Evolutionary conservation across 2,888 invertebrate genomes (phyloP), one percentile per base, ranked within the genome.

Genomic region (Microplitis manilae): DNA sequence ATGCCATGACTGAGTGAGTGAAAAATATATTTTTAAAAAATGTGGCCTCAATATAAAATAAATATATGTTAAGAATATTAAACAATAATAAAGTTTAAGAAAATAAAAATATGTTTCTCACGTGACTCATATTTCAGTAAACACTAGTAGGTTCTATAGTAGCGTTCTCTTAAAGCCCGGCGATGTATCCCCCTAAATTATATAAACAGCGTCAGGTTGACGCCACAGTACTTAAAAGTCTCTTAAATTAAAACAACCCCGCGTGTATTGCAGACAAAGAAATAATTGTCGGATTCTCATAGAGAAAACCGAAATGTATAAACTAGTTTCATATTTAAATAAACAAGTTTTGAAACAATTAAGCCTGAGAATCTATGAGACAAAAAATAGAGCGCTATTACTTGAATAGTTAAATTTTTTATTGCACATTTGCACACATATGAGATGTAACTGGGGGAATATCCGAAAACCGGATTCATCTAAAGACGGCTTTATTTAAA

Each of bases 401-500:
- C 13, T 1, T 8, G 7, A 9, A 65, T 39, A 65, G 13, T 50
- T 41, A 41, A 1, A n/a, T 77, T 70, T 70, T 71, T 41, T 65
- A 64, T 62, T 39, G 39, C 39, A 60, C 65, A 77, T 77, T 77
- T 77, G 77, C 77, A 77, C 77, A 77, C 65, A 77, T 77, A 77
- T 77, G 77, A 77, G 70, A 60, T 39, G 20, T 65, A 40, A 73
- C 40, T 20, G 13, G 15, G 15, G 50, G 17, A 68, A 68, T 30
- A 30, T 73, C 64, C 38, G 38, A 38, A 20, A 77, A 77, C 69
- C 69, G 64, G 74, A 77, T 77, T 70, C 61, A 17, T 41, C 72
- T 62, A 20, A 71, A 79, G 79, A 79, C 75, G 79, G 76, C 79
- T 75, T 62, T 68, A 79, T 79, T 86, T 84, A 84, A 87, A 84